Conservation (phyloP, 2,888 invertebrate genomes). For the Oxytorus armatus region DNA sequence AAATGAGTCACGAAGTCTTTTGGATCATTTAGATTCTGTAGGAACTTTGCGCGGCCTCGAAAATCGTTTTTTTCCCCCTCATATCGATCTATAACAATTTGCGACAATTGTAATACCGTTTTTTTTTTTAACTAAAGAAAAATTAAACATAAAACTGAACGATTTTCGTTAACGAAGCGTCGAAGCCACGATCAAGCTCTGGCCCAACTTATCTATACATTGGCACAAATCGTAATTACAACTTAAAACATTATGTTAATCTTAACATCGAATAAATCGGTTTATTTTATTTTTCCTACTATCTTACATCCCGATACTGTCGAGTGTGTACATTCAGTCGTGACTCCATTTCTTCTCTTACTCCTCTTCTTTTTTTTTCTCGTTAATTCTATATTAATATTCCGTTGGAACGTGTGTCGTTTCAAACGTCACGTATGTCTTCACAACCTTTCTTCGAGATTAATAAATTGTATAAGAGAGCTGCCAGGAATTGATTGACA, state of each 20-base stretch:
- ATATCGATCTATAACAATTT: background rate
- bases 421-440: slow-evolving; percentile 23
- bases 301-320: slow-evolving; percentile 59
- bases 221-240: slow-evolving; percentile 65
- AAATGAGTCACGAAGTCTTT: background rate
- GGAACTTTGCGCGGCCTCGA: slow-evolving; percentile 45
- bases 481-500: slow-evolving; percentile 17
- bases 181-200: slow-evolving; percentile 57
- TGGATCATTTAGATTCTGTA: slow-evolving; percentile 30
- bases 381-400: background rate
- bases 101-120: background rate
- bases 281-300: slow-evolving; percentile 38
- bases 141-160: background rate
- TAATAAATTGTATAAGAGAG: slow-evolving; percentile 34
- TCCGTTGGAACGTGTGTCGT: slow-evolving; percentile 18
- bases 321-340: slow-evolving; percentile 56
- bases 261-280: slow-evolving; percentile 54
- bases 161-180: slow-evolving; percentile 15
- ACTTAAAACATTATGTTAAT: slow-evolving; percentile 54
- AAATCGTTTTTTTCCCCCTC: background rate
- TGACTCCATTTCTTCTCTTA: slow-evolving; percentile 6
- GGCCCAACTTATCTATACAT: slow-evolving; percentile 48
- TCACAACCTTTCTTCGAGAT: slow-evolving; percentile 53
- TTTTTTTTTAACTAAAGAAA: background rate
- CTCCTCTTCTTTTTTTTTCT: slow-evolving; percentile 2